A percentile compares a stretch with the other conserved stretches of the same genome.
phyloP scores from a whole-genome alignment of 2,113 vertebrate genomes.

The Oncorhynchus masou region DNA sequence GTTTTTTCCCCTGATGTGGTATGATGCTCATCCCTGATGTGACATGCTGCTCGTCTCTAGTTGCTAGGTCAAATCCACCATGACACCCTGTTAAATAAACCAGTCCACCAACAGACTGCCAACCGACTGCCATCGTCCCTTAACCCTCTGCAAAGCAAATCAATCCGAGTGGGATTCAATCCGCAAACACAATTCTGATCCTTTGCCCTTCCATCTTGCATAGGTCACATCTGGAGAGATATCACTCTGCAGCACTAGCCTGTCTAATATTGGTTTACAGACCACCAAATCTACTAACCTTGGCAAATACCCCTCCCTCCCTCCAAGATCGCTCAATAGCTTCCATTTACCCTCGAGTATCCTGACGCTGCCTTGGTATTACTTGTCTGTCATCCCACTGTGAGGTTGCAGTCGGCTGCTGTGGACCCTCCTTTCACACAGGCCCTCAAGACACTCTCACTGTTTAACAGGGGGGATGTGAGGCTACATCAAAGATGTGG shows the following conservation, averaged over 20 bases:
- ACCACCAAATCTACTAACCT: constrained; percentile 6
- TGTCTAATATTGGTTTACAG: constrained; percentile 28
- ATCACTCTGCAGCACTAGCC: constrained; percentile 21
- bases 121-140: constrained; percentile 3
- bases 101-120: constrained; percentile 9
- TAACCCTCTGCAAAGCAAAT: constrained; percentile 38
- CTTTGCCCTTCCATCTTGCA: constrained; percentile 30
- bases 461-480: neutral
- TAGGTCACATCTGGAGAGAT: constrained; percentile 30
- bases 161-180: constrained; percentile 38
- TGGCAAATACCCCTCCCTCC: constrained; percentile 8
- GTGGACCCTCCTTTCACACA: neutral
- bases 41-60: too few species aligned
- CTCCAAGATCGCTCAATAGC: neutral
- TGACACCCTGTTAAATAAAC: constrained; percentile 22
- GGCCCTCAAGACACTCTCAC: neutral
- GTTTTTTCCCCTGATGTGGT: too few species aligned
- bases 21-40: too few species aligned
- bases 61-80: constrained; percentile 4
- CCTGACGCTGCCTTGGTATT: constrained; percentile 8
- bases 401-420: neutral
- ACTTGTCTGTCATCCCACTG: constrained; percentile 2
- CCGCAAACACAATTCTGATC: constrained; percentile 42
- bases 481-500: too few species aligned
- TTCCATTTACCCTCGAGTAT: constrained; percentile 11